phyloP scores from a whole-genome alignment of 2,797 vertebrate species.

The Naso thynnoides region DNA sequence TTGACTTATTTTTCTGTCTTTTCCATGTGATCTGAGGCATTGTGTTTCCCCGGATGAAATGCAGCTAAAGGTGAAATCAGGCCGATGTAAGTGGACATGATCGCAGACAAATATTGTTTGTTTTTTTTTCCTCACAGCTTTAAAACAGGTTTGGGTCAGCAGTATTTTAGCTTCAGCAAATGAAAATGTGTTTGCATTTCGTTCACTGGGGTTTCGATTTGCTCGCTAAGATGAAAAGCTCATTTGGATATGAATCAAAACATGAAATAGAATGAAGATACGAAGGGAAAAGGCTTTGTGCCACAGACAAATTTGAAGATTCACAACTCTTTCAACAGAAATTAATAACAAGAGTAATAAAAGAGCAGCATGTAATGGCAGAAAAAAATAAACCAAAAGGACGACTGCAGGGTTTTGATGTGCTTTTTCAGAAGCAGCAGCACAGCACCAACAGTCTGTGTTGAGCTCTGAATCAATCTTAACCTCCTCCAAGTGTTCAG shows the following conservation, averaged over 20 bases:
- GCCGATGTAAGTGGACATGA: background rate
- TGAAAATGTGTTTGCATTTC: slow-evolving; percentile 35
- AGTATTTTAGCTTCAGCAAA: slow-evolving; percentile 29
- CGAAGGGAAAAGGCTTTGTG: slow-evolving; percentile 1
- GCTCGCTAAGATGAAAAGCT: slow-evolving; percentile 33
- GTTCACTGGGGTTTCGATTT: slow-evolving; percentile 28
- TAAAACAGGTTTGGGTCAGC: slow-evolving; percentile 20
- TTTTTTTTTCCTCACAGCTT: slow-evolving; percentile 12
- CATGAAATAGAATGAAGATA: slow-evolving; percentile 35
- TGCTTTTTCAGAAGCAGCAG: slow-evolving; percentile 44
- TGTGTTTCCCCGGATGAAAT: background rate
- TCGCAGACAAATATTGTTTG: background rate
- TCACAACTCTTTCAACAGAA: slow-evolving; percentile 39
- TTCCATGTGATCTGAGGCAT: background rate
- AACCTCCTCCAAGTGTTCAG: slow-evolving; percentile 58
- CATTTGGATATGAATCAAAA: slow-evolving; percentile 58
- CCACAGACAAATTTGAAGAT: slow-evolving; percentile 36
- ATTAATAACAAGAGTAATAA: slow-evolving; percentile 50
- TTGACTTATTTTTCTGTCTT: background rate
- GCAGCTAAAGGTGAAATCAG: slow-evolving; percentile 5
- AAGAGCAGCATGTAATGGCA: slow-evolving; percentile 28
- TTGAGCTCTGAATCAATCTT: slow-evolving; percentile 63
- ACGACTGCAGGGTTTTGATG: slow-evolving; percentile 34
- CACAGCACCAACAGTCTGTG: slow-evolving; percentile 43
- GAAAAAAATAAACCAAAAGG: slow-evolving; percentile 23